A percentile compares a stretch with the other conserved stretches of the same genome.
These are phyloP conservation scores for Carterocephalus palaemon DNA, from an alignment of 2,888 invertebrate species.

Conservation along the genomic window DNA sequence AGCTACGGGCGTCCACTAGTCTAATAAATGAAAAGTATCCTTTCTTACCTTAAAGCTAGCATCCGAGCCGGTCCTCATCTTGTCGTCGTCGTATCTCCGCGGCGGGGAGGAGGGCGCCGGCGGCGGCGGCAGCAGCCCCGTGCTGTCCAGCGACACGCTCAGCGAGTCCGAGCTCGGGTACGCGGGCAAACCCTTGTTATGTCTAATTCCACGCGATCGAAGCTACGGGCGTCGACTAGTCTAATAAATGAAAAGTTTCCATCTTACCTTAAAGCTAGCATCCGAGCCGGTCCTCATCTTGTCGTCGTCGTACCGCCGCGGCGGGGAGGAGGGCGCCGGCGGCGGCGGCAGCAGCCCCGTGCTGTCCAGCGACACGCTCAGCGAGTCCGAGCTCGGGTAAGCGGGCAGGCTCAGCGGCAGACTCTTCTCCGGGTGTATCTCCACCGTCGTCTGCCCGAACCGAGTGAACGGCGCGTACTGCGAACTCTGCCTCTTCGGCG, in stretches of 20 bases:
- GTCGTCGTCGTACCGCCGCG: conserved; percentile 67
- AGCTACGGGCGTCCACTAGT: too few relatives aligned
- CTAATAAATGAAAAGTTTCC: conserved; percentile 22
- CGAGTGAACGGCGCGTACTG: conserved; percentile 73
- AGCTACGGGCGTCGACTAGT: too few relatives aligned
- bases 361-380: conserved; percentile 81
- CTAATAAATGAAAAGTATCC: too few relatives aligned
- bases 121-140: conserved; percentile 81
- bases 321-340: conserved; percentile 82
- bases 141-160: conserved; percentile 81
- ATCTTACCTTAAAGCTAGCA: conserved; percentile 90
- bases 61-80: conserved; percentile 81
- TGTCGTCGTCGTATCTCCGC: conserved; percentile 62
- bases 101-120: conserved; percentile 83
- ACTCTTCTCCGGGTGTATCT: conserved; percentile 78
- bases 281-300: conserved; percentile 85
- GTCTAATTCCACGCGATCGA: too few relatives aligned
- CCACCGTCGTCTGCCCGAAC: conserved; percentile 80
- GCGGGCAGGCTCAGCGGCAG: conserved; percentile 81
- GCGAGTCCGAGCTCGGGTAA: conserved; percentile 82
- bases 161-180: too few relatives aligned
- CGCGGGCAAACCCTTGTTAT: too few relatives aligned
- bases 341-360: conserved; percentile 82
- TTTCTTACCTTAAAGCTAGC: too few relatives aligned
- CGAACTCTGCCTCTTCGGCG: conserved; percentile 85